A percentile compares a stretch with the other conserved stretches of the same genome.
Evolutionary conservation across 2,113 vertebrate genomes (phyloP).

Genomic region (Acanthochromis polyacanthus): DNA sequence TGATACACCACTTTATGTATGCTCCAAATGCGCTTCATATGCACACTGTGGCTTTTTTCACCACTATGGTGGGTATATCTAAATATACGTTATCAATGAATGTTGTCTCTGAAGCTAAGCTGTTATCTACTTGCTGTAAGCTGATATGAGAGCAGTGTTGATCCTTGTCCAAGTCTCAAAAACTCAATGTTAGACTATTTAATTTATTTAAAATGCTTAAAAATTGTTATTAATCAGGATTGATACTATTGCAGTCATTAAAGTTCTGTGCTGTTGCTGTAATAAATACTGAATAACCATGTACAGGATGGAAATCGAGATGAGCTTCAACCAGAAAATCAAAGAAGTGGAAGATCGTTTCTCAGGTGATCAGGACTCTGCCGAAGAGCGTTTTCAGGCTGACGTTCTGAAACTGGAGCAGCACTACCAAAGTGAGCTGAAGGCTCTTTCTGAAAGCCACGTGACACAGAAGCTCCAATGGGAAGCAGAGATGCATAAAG

Average conservation of each 20-base stretch:
- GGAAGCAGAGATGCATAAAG: slow-evolving; percentile 85
- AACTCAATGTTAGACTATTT: background rate
- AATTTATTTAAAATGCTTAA: background rate
- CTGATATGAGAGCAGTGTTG: no score
- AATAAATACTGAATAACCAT: slow-evolving; percentile 78
- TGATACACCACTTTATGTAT: no score
- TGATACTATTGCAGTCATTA: background rate
- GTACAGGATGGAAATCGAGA: slow-evolving; percentile 91
- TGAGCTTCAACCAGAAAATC: slow-evolving; percentile 89
- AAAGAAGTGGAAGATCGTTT: slow-evolving; percentile 86
- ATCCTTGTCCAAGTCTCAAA: background rate
- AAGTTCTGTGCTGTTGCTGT: slow-evolving; percentile 32
- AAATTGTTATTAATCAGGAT: background rate
- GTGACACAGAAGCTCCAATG: slow-evolving; percentile 84
- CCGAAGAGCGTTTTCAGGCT: slow-evolving; percentile 82
- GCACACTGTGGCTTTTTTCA: no score
- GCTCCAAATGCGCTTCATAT: no score
- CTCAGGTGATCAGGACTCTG: slow-evolving; percentile 84
- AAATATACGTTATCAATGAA: no score
- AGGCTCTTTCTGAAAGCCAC: slow-evolving; percentile 77
- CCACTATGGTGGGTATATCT: no score
- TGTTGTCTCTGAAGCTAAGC: no score
- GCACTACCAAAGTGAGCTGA: slow-evolving; percentile 82
- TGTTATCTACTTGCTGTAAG: no score
- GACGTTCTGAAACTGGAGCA: slow-evolving; percentile 83